Base-by-base conservation (phyloP, 2,888 invertebrate species). In the Tetragonisca angustula region DNA sequence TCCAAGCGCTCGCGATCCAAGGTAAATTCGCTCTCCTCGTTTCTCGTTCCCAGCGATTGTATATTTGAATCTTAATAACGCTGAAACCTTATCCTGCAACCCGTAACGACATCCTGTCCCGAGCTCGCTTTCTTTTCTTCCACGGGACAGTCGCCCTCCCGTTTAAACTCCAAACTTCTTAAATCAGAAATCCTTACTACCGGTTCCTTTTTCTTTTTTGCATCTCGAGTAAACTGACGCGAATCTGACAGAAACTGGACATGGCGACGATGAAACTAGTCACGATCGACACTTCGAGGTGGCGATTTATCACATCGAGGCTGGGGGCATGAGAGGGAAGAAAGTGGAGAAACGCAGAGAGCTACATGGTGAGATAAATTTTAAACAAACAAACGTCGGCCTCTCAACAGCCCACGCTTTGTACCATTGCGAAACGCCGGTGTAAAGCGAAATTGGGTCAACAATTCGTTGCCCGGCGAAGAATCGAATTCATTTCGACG, bases 311-410 rank as follows among this genome's bases (percentile, higher is more conserved):
- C 65, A 59, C 49, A 24, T 9, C 0, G 32, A 4, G 4, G 32
- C n/a, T 6, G 43, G 2, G 43, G 11, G 9, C 43, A 43, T 11
- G 9, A 9, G 9, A 9, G 11, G 9, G 43, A 43, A 43, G 43
- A 9, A 43, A 43, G 9, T 43, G 9, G 9, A 43, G 1, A 43
- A 11, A 27, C 27, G 27, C 27, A 43, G 9, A 43, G 69, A 81
- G 62, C 79, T 71, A 80, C 69, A 61, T 54, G 59, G 17, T 59
- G 19, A 43, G 24, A 80, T 80, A 82, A 83, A 81, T 83, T 75
- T 67, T 52, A 64, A 79, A 68, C 49, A 73, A 81, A 79, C 72
- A 79, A 43, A 68, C 72, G 32, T 13, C 49, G 56, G 43, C 9
- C 32, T 68, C 62, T 68, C 52, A 72, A 81, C 56, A 61, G 4